Evolutionary conservation across 2,888 invertebrate genomes (phyloP).

Genomic region (Oligia latruncula): DNA sequence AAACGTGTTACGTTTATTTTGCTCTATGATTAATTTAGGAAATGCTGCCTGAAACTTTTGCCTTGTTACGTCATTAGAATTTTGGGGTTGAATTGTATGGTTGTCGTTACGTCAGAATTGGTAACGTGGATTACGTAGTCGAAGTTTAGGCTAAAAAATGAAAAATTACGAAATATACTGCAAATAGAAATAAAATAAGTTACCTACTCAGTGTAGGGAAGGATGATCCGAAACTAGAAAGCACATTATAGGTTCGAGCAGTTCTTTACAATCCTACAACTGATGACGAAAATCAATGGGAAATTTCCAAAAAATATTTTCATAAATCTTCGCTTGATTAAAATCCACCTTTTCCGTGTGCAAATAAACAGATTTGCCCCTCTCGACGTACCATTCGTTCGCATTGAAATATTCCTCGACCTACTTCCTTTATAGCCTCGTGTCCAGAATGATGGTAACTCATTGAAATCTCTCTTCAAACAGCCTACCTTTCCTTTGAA

Average conservation of each 20-base stretch:
- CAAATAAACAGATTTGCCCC: slow-evolving; percentile 52
- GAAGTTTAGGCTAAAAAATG: no score
- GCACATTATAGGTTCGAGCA: neutral
- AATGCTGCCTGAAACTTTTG: slow-evolving; percentile 26
- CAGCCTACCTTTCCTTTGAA: slow-evolving; percentile 53
- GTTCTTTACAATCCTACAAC: neutral
- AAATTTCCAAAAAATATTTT: neutral
- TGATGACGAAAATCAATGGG: neutral
- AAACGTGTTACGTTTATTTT: slow-evolving; percentile 30
- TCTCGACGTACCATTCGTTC: slow-evolving; percentile 45
- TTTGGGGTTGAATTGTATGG: neutral
- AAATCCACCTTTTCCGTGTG: slow-evolving; percentile 41
- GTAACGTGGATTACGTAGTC: neutral
- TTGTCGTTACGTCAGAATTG: neutral
- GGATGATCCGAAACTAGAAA: neutral
- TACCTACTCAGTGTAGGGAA: neutral
- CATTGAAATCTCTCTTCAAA: slow-evolving; percentile 61
- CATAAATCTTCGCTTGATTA: slow-evolving; percentile 11
- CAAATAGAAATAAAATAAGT: neutral
- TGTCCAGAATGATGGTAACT: slow-evolving; percentile 60
- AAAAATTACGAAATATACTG: neutral
- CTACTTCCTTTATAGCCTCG: slow-evolving; percentile 54
- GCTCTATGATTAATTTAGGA: slow-evolving; percentile 53
- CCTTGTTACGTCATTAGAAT: slow-evolving; percentile 24
- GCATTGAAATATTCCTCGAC: slow-evolving; percentile 56